Evolutionary conservation across 2,113 vertebrate species (phyloP).

Genomic region (Tragelaphus imberbis): DNA sequence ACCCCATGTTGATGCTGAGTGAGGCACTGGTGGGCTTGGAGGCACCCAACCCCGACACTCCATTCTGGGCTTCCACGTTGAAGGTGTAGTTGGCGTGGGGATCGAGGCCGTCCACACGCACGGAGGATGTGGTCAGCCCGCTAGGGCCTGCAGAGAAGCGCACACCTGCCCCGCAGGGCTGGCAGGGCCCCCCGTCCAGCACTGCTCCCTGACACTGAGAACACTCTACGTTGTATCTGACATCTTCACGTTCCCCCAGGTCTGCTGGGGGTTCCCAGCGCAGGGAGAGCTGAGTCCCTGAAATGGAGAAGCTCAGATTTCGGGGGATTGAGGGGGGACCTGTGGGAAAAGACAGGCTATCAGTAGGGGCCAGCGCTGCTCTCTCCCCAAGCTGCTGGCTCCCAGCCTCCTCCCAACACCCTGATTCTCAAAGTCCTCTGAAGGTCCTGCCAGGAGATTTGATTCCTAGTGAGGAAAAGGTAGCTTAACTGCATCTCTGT

Average conservation of each 20-base stretch:
- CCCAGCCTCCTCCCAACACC: neutral
- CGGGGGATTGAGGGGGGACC: conserved; percentile 80
- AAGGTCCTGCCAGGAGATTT: neutral
- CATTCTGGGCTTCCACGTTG: conserved; percentile 75
- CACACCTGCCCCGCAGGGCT: conserved; percentile 72
- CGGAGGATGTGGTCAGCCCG: conserved; percentile 62
- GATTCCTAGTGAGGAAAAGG: neutral
- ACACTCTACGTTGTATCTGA: conserved; percentile 79
- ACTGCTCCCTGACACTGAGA: conserved; percentile 69
- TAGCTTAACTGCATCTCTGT: neutral
- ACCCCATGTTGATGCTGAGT: conserved; percentile 71
- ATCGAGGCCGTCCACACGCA: conserved; percentile 76
- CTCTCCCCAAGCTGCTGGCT: neutral
- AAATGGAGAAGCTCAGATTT: conserved; percentile 79
- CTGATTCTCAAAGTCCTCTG: neutral
- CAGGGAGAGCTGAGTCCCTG: conserved; percentile 78
- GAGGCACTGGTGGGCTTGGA: conserved; percentile 56
- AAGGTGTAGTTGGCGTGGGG: conserved; percentile 83
- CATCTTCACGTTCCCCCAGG: conserved; percentile 77
- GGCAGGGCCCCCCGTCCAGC: conserved; percentile 52
- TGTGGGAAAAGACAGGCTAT: conserved; percentile 34
- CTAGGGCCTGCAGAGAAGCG: conserved; percentile 70
- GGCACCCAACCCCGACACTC: conserved; percentile 75
- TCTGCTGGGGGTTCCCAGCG: conserved; percentile 80
- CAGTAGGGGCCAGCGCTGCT: neutral